Base-by-base conservation (phyloP, 92 coral and sea anemone genomes). In the Zoanthus solanderi region DNA sequence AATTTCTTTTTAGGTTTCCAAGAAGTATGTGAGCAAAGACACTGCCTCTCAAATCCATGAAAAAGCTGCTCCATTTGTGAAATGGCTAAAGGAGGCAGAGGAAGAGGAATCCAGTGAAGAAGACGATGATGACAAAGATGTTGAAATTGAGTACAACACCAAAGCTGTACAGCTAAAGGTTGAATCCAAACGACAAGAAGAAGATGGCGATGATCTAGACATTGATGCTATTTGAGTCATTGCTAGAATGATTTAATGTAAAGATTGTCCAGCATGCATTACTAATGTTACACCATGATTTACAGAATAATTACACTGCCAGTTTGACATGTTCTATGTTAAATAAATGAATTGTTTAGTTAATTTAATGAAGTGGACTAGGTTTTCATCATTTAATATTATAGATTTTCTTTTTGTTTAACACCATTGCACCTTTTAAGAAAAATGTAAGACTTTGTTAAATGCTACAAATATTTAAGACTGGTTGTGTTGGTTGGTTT, bases 11-110 rank as follows among this genome's bases (percentile, higher is more conserved):
- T 78, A 97, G 99, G 95, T 97, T 34, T 97, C 99, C 76, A 97
- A 95, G 88, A 97, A 92, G 87, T 94, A 95, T 83, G 99, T 97
- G 78, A 94, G 94, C 77, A 97, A 91, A 74, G 99, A 97, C 18
- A 87, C 82, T 9, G 92, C 96, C 46, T 57, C 87, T 60, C 97
- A 94, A 93, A 97, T 97, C 90, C 99, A 95, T 17, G 94, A 93
- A 53, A 97, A 97, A 53, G 99, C 94, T 16, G 89, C 91, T 28
- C 99, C 99, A 2, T 97, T 97, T 72, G 88, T 97, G 84, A 93
- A 92, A 57, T 97, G 99, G 99, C 87, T 97, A 75, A 96, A 97
- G 57, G 98, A 97, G 65, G 99, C 99, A 5, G 99, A 97, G 78
- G 99, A 97, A 80, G 99, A 97, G 79, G 96, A 94, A 66, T 92